These are phyloP conservation scores for Volucella inanis DNA, from an alignment of 2,888 invertebrate species.

Conservation along the genomic window DNA sequence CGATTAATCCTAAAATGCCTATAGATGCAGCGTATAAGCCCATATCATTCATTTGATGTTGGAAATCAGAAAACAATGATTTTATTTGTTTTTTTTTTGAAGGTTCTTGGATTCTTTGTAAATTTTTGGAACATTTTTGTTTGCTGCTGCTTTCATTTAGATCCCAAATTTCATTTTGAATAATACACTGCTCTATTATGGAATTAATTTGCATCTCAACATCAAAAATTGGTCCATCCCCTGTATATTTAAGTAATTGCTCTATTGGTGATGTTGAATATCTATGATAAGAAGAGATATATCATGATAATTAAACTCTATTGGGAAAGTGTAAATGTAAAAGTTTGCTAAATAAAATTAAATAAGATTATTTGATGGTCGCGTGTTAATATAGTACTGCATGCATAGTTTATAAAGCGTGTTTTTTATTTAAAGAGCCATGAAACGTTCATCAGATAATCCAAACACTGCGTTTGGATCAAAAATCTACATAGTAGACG, in stretches of 20 bases:
- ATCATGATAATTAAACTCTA: not conserved
- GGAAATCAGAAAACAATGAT: constrained; percentile 84
- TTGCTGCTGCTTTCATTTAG: constrained; percentile 76
- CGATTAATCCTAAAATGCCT: constrained; percentile 85
- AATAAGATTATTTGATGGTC: too few relatives aligned
- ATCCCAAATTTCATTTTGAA: constrained; percentile 71
- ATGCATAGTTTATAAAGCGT: too few relatives aligned
- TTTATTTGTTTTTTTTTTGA: constrained; percentile 83
- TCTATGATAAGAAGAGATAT: constrained; percentile 78
- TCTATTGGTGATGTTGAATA: constrained; percentile 85
- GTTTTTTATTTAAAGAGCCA: too few relatives aligned
- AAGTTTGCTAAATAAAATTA: too few relatives aligned
- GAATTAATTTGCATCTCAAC: not conserved
- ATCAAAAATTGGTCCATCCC: not conserved
- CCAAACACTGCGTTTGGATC: too few relatives aligned
- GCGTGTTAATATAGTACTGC: too few relatives aligned
- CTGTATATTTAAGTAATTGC: constrained; percentile 77
- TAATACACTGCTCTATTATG: constrained; percentile 54
- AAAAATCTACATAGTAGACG: too few relatives aligned
- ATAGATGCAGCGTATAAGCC: constrained; percentile 86
- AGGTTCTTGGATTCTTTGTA: constrained; percentile 76
- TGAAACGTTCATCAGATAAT: too few relatives aligned
- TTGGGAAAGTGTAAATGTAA: not conserved
- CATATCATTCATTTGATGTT: constrained; percentile 84
- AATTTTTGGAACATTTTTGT: constrained; percentile 76